Evolutionary conservation across 2,888 invertebrate species (phyloP), one percentile per base, ranked within the genome.

Genomic region (Erannis defoliaria): DNA sequence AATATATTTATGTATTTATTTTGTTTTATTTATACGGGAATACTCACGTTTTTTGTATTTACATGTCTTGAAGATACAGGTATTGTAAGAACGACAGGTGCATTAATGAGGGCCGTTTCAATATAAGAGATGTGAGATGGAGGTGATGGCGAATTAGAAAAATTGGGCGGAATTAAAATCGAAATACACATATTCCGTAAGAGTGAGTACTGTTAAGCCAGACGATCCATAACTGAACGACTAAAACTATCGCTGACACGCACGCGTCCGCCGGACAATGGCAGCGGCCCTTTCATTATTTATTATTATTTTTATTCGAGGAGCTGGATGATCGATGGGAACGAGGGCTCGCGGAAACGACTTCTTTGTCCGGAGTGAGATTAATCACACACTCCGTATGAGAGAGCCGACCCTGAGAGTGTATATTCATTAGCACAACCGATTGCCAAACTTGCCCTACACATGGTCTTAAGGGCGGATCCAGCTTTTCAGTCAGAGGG

Each of bases 291-390:
- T 69, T 68, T 70, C 67, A 69, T 88, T 89, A 89, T 87, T 89
- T 88, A 89, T 90, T 89, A 90, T 90, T 91, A 89, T 90, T 91
- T 89, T 91, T 90, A 90, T 90, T 87, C 83, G 84, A 84, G 82
- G 82, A 84, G 86, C 84, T 83, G 83, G 82, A 85, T 90, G 90
- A 92, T 92, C 90, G 92, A 93, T 93, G 81, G 84, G 59, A 62
- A 71, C 70, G 78, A 85, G 87, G 88, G 86, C 81, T 81, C 81
- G 84, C 85, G 81, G 82, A 87, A 86, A 85, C 84, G 81, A 84
- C 80, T 84, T 86, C 89, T 90, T 93, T 92, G 91, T 93, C 88
- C 85, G 79, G 72, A 68, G 78, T 75, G 84, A 87, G 87, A 91
- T 90, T 90, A 90, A 92, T 92, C 88, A 89, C 82, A 89, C 81